Evolutionary conservation across 2,888 invertebrate species (phyloP), one percentile per base, ranked within the genome.

Genomic region (Cephus pygmeus): DNA sequence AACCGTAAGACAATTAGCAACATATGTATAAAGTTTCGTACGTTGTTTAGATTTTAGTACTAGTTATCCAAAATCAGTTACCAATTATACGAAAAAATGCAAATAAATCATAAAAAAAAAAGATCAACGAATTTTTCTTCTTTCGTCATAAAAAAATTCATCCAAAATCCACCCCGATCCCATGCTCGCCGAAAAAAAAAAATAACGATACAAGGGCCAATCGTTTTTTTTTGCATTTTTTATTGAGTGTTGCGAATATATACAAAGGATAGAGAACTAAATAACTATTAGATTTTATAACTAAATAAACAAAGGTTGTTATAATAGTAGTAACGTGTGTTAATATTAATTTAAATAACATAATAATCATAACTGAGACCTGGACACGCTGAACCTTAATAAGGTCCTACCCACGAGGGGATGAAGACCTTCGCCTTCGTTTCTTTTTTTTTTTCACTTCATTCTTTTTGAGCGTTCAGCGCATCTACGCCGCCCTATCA

Each of bases 231-330:
- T 85, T 85, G 81, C 82, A 81, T 85, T 88, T 90, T 91, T 91
- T 90, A 91, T 91, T 90, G 88, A 90, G 88, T 90, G 88, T 90
- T 90, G 88, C 88, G 89, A 89, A 90, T 91, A 91, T 90, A 91
- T 91, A 91, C 90, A 91, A 91, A 91, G 90, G 88, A 90, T 90
- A 85, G 84, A 90, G 88, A 90, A 90, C 88, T 90, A 90, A 90
- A 88, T 88, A 89, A 88, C 87, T 90, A 90, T 88, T 90, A 89
- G 86, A 88, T 84, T 84, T 87, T 87, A 90, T 86, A 90, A 90
- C 89, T 90, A 90, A 91, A 91, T 91, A 90, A 91, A 91, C 90
- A 88, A 91, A 90, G 88, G 83, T 85, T 87, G 88, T 87, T 87
- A 88, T 89, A 88, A 87, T 89, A 88, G 85, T 87, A 86, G 85